These are phyloP conservation scores for Pteronura brasiliensis DNA, from an alignment of 2,113 vertebrate genomes.

Conservation along the genomic window DNA sequence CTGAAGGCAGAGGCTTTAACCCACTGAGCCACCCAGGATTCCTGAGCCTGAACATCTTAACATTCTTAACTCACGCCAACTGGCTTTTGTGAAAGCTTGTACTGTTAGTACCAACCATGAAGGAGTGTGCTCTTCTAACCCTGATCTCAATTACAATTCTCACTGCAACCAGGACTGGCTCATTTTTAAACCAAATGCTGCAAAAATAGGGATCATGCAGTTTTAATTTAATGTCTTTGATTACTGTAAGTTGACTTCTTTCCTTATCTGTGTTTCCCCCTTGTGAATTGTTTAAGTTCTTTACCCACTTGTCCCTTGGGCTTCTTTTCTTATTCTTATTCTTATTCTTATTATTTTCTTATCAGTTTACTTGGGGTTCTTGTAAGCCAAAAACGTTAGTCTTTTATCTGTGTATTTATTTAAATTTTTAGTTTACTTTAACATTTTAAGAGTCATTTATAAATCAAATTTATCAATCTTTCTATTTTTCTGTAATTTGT, in stretches of 20 bases:
- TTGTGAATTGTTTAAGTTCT: background rate
- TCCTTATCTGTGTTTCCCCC: background rate
- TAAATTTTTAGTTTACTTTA: background rate
- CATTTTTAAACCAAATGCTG: background rate
- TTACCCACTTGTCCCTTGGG: background rate
- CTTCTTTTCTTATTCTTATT: background rate
- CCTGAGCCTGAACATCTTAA: background rate
- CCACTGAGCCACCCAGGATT: too few relatives aligned
- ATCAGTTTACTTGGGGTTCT: background rate
- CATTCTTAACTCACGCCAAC: background rate
- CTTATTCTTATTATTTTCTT: background rate
- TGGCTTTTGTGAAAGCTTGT: background rate
- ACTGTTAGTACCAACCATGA: background rate
- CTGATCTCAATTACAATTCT: background rate
- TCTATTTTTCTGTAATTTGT: background rate
- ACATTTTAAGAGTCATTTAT: background rate
- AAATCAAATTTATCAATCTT: background rate
- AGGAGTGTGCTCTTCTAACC: background rate
- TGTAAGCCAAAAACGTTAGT: background rate
- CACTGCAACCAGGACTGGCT: background rate
- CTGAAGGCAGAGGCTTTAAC: too few relatives aligned
- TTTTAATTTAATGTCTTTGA: slow-evolving; percentile 5
- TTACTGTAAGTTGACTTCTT: background rate
- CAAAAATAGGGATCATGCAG: background rate
- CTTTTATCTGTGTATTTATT: background rate